Base-by-base conservation (phyloP, 2,888 invertebrate genomes). In the Caenorhabditis panamensis region DNA sequence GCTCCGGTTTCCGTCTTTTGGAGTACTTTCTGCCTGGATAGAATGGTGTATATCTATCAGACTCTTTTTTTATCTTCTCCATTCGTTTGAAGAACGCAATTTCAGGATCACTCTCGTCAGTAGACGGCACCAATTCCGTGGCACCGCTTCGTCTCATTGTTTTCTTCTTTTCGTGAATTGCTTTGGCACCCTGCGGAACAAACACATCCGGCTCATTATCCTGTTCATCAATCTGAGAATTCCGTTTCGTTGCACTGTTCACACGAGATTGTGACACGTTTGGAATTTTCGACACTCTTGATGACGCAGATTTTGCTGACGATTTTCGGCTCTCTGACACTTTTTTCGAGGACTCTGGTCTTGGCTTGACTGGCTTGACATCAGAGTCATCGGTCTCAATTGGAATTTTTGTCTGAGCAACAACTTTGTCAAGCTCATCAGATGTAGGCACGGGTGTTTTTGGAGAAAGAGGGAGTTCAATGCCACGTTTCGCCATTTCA, bases 31-130 rank as follows among this genome's bases (percentile, higher is more conserved):
- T 62, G 36, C 63, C 56, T 18, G 77, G 59, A 37, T 67, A 56
- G 2, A 73, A 51, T 18, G 63, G 63, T 36, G 68, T 56, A 49
- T 61, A 18, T 26, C 68, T 22, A 44, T 54, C 64, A 37, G 66
- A 9, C 26, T 79, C 64, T 51, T 68, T 26, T 36, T 66, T 63
- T 54, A 80, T 78, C 20, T 64, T 66, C 22, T 83, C 81, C 2
- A 83, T 62, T 56, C 61, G 28, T 49, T 83, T 83, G 63, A 79
- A 69, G 22, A 80, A 80, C 31, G 75, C 80, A 22, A 80, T 76
- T 75, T 82, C 84, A 28, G 78, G 79, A 73, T 82, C 82, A 51
- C 82, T 82, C 47, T 82, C 82, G 44, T 82, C 82, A 31, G 82
- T 81, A 8, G 82, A 79, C 37, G 63, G 54, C 18, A 59, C 59